Conservation (phyloP, 92 coral and sea anemone species). For the Zoanthus sansibaricus region DNA sequence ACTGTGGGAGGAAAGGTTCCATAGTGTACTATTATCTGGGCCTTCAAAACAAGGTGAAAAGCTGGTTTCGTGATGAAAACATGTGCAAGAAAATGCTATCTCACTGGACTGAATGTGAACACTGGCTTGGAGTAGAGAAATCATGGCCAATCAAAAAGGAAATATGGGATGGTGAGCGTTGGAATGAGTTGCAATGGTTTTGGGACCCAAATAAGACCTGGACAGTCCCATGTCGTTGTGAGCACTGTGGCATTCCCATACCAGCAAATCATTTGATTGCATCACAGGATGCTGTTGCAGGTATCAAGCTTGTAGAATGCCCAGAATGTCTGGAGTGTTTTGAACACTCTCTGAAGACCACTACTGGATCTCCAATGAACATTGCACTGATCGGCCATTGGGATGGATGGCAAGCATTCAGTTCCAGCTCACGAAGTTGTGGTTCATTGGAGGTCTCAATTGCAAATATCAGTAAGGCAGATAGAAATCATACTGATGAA, state of each 20-base stretch:
- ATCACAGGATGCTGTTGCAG: constrained; percentile 9
- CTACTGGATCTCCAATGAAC: constrained; percentile 43
- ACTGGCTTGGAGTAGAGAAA: constrained; percentile 58
- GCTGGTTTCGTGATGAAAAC: constrained; percentile 66
- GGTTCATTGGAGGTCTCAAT: constrained; percentile 71
- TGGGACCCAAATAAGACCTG: constrained; percentile 63
- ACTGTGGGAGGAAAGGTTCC: constrained; percentile 70
- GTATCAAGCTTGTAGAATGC: constrained; percentile 37
- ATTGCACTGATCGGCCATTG: constrained; percentile 74
- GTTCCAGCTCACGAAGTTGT: constrained; percentile 63
- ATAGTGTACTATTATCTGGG: constrained; percentile 75
- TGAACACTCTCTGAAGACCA: constrained; percentile 5
- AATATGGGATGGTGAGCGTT: constrained; percentile 72
- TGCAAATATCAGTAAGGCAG: constrained; percentile 68
- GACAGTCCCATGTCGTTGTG: constrained; percentile 59
- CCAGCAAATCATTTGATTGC: constrained; percentile 14
- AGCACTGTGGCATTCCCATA: constrained; percentile 42
- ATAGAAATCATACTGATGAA: constrained; percentile 64
- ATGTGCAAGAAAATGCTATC: constrained; percentile 65
- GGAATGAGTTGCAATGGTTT: constrained; percentile 71
- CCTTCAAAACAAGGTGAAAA: constrained; percentile 63
- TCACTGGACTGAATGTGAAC: constrained; percentile 69
- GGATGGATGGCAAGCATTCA: constrained; percentile 62
- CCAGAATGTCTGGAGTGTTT: constrained; percentile 27
- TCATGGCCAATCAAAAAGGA: constrained; percentile 52